Evolutionary conservation across 1,140 invertebrate genomes (phyloP), one percentile per base, ranked within the genome.

Genomic region (Yoshiicerus persimilis): DNA sequence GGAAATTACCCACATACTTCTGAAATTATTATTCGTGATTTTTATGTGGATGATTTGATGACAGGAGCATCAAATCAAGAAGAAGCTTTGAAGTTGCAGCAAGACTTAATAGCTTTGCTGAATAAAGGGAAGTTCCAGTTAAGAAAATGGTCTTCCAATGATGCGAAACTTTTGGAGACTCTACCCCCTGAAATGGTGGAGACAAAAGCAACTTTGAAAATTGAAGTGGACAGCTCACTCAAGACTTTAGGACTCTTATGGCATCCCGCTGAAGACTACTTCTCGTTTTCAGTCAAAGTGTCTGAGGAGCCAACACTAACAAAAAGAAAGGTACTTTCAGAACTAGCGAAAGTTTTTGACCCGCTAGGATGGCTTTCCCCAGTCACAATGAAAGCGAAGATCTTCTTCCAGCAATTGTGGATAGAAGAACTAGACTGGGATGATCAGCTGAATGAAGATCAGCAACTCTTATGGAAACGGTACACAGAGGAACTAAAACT

Each of bases 361-460:
- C 88, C 88, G 0, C 13, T 90, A 20, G 84, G 86, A 6, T 83
- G 34, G 56, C 41, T 89, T 25, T 23, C 88, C 11, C 91, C 91
- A 5, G 83, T 90, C 1, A 89, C 91, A 0, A 86, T 92, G 1
- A 84, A 70, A 30, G 89, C 90, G 0, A 93, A 92, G 77, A 89
- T 91, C 4, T 86, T 92, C 16, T 88, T 92, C 25, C 92, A 92
- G 90, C 23, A 89, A 23, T 64, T 92, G 16, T 92, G 92, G 92
- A 70, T 5, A 11, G 6, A 16, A 0, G 30, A 77, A 87, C 64
- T 8, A 86, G 20, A 92, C 34, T 93, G 92, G 92, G 92, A 93
- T 88, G 91, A 92, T 32, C 84, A 90, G 23, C 8, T 93, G 0
- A 91, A 92, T 0, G 5, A n/a, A 0, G 30, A 70, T 2, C 23